A percentile compares a stretch with the other conserved stretches of the same genome.
Conservation (phyloP, 2,888 invertebrate species). For the Mechanitis messenoides region DNA sequence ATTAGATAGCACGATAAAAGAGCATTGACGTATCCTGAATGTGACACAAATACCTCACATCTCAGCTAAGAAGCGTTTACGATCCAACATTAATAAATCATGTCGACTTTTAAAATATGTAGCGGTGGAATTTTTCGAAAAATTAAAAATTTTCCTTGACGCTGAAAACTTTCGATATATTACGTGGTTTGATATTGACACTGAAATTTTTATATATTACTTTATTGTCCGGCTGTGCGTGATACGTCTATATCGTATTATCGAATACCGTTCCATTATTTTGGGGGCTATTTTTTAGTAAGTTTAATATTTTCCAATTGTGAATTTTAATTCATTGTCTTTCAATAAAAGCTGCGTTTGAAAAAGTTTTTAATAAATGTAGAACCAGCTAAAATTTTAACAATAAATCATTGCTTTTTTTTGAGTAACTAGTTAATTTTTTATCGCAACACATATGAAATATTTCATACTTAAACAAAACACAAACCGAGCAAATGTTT, state of each 20-base stretch:
- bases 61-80: conserved; percentile 56
- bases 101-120: conserved; percentile 59
- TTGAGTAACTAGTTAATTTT: too few relatives aligned
- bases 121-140: conserved; percentile 52
- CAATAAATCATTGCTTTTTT: too few relatives aligned
- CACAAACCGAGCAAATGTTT: too few relatives aligned
- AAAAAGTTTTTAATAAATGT: too few relatives aligned
- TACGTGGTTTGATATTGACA: conserved; percentile 54
- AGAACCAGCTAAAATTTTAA: too few relatives aligned
- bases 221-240: conserved; percentile 25
- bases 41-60: conserved; percentile 49
- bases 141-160: conserved; percentile 59
- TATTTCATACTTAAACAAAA: too few relatives aligned
- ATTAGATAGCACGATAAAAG: conserved; percentile 33
- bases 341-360: too few relatives aligned
- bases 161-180: conserved; percentile 57
- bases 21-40: conserved; percentile 40
- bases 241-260: conserved; percentile 15
- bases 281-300: conserved; percentile 1
- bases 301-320: too few relatives aligned
- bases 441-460: too few relatives aligned
- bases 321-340: too few relatives aligned
- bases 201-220: conserved; percentile 24
- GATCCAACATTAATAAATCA: conserved; percentile 64
- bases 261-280: conserved; percentile 11